Conservation (phyloP, 2,888 invertebrate species). For the Ormyrus labotus region DNA sequence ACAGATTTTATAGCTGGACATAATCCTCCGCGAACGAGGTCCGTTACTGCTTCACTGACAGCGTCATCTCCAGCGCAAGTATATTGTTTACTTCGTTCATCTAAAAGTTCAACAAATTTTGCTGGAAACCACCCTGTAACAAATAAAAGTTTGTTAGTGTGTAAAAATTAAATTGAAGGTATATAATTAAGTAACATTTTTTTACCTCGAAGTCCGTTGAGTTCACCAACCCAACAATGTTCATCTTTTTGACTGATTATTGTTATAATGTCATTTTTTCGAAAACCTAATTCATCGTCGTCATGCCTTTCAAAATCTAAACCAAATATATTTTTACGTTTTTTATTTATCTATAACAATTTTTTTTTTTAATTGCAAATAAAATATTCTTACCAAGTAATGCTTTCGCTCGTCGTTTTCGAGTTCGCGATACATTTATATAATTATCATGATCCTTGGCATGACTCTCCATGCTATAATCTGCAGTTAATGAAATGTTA, state of each 20-base stretch:
- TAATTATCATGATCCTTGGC: constrained; percentile 95
- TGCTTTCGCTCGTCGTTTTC: constrained; percentile 95
- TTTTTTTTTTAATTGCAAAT: constrained; percentile 1
- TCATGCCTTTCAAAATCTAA: constrained; percentile 97
- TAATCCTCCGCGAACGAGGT: constrained; percentile 94
- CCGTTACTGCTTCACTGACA: constrained; percentile 96
- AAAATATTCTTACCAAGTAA: constrained; percentile 80
- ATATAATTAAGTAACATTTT: constrained; percentile 8
- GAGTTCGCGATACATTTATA: constrained; percentile 92
- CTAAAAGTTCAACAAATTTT: constrained; percentile 95
- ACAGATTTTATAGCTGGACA: constrained; percentile 96
- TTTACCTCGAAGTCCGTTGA: constrained; percentile 91
- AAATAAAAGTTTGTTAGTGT: constrained; percentile 38
- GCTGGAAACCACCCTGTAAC: constrained; percentile 95
- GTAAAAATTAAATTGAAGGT: no score
- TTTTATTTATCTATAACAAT: constrained; percentile 43
- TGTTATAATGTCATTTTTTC: constrained; percentile 98
- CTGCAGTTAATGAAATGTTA: constrained; percentile 89
- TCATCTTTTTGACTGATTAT: constrained; percentile 98
- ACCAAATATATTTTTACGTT: constrained; percentile 46
- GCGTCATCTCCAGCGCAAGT: constrained; percentile 97
- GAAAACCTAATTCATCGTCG: constrained; percentile 98
- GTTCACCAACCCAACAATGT: constrained; percentile 98
- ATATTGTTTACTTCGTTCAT: constrained; percentile 95
- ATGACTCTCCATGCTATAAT: constrained; percentile 97